Evolutionary conservation across 1,140 invertebrate genomes (phyloP), one percentile per base, ranked within the genome.

Genomic region (Heliothis subflexa): DNA sequence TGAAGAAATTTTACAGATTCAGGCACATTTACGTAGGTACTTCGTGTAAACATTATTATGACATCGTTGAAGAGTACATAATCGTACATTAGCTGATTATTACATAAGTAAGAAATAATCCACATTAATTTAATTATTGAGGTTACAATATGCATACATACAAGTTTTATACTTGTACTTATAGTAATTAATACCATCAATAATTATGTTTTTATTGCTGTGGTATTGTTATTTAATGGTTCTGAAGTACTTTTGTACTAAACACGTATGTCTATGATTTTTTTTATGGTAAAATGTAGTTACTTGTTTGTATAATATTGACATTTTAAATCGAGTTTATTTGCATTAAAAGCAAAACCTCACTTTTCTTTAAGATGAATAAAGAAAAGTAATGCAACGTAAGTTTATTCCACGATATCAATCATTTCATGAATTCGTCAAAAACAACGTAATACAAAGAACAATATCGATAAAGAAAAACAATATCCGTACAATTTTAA

Each of bases 391-490:
- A 33, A 33, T 4, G 33, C 7, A 7, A 33, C 33, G 3, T 33
- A 33, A 33, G 33, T 33, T 33, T 33, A 33, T 33, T 33, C 33
- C 33, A 33, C 3, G 33, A 4, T 33, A 40, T 18, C 9, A 55
- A 18, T 7, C 2, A 55, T 18, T 18, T 55, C 16, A 40, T n/a
- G 14, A 28, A 14, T 11, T 14, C 12, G 12, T 12, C 14, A 61
- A 14, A 14, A 33, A 64, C 9, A 64, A 21, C 40, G 49, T n/a
- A 49, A 21, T 49, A 49, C 62, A 12, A 49, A 16, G 45, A 66
- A 66, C 45, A 49, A 25, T 66, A 40, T 66, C 62, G 45, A 66
- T 49, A 21, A 66, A 45, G 18, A 49, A 49, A 66, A 66, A 66
- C 62, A 66, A 66, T 49, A 49, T 66, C 62, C 62, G 62, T 13